Conservation (phyloP, 2,113 vertebrate genomes). For the Boulengeromyrus knoepffleri region DNA sequence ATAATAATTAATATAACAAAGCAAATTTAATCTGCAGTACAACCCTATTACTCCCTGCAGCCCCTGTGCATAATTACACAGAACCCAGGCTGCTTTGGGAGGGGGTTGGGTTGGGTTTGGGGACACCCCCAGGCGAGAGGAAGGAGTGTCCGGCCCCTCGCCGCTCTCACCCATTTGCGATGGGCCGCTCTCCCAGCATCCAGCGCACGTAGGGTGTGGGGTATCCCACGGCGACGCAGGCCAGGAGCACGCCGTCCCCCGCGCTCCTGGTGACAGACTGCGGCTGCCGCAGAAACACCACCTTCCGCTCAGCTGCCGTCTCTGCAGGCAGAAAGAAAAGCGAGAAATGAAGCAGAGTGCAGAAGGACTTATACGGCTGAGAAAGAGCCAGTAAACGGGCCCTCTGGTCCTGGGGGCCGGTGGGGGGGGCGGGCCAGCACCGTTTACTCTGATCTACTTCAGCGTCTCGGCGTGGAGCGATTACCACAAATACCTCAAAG, state of each 20-base stretch:
- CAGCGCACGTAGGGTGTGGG: slow-evolving; percentile 68
- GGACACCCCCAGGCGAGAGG: background rate
- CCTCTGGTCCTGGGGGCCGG: background rate
- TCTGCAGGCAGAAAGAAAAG: slow-evolving; percentile 51
- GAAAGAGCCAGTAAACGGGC: background rate
- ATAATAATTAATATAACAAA: slow-evolving; percentile 54
- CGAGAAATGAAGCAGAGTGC: background rate
- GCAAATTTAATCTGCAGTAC: slow-evolving; percentile 40
- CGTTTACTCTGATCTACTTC: background rate
- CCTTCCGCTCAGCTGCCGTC: slow-evolving; percentile 51
- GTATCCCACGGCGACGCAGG: slow-evolving; percentile 67
- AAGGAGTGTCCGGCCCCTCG: background rate
- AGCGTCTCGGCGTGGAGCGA: background rate
- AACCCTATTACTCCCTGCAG: background rate
- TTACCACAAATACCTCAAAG: background rate
- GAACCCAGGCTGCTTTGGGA: background rate
- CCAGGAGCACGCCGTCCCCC: slow-evolving; percentile 67
- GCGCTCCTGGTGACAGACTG: slow-evolving; percentile 53
- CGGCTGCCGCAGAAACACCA: slow-evolving; percentile 70
- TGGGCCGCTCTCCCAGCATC: slow-evolving; percentile 66
- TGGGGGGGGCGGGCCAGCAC: too few species aligned
- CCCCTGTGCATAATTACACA: background rate
- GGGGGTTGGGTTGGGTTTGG: background rate
- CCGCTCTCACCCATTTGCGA: slow-evolving; percentile 67
- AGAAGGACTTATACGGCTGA: background rate